phyloP scores from a whole-genome alignment of 2,888 invertebrate species.

The Hanleya hanleyi region DNA sequence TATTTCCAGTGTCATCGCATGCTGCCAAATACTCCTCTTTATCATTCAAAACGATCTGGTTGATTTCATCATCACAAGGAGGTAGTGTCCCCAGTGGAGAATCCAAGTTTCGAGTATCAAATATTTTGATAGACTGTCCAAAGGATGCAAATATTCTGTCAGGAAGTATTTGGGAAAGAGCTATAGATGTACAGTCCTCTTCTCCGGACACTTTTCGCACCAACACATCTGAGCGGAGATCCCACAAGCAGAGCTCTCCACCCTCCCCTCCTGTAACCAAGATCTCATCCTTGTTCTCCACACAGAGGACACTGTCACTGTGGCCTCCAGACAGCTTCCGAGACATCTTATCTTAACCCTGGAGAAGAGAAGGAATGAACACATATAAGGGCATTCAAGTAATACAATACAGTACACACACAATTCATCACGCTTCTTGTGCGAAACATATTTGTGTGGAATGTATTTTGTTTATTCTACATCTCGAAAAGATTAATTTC shows the following conservation, averaged over 20 bases:
- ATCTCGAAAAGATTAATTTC: too few species aligned
- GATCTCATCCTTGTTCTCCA: conserved; percentile 44
- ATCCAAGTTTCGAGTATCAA: conserved; percentile 51
- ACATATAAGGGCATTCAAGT: too few species aligned
- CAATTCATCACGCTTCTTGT: too few species aligned
- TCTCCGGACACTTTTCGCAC: conserved; percentile 42
- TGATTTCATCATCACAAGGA: conserved; percentile 62
- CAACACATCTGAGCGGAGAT: conserved; percentile 36
- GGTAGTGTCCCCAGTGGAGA: conserved; percentile 33
- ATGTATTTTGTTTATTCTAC: too few species aligned
- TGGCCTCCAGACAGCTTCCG: conserved; percentile 51
- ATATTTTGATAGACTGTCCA: conserved; percentile 52
- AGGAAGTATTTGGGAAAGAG: conserved; percentile 54
- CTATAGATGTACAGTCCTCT: conserved; percentile 62
- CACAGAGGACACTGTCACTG: conserved; percentile 54
- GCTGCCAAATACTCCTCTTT: conserved; percentile 66
- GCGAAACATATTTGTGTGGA: too few species aligned
- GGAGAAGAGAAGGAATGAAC: too few species aligned
- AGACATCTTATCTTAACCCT: too few species aligned
- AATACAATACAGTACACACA: too few species aligned
- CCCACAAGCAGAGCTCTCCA: conserved; percentile 63
- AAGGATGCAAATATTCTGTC: conserved; percentile 59
- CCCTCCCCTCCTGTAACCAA: conserved; percentile 59
- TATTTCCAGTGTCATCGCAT: conserved; percentile 69
- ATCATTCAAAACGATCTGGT: conserved; percentile 63